Conservation (phyloP, 2,797 vertebrate species). For the Bovichtus variegatus region DNA sequence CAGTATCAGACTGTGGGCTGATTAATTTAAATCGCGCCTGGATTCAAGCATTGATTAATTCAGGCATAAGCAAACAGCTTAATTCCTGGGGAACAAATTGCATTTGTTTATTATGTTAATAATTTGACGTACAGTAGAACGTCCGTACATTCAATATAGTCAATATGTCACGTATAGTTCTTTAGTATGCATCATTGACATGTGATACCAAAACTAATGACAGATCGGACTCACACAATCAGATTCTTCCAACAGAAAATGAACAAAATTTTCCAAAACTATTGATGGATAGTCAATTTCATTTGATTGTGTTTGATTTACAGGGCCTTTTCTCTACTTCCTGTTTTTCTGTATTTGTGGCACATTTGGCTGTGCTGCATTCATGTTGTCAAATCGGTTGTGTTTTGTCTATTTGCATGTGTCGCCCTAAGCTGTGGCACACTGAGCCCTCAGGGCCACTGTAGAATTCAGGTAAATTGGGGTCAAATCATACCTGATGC, state of each 20-base stretch:
- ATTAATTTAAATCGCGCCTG: no score
- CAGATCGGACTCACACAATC: no score
- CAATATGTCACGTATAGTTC: no score
- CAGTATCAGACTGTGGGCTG: no score
- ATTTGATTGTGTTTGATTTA: neutral
- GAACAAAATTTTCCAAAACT: neutral
- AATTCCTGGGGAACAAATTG: no score
- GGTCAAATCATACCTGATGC: conserved; percentile 45
- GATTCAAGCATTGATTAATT: no score
- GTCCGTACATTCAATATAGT: no score
- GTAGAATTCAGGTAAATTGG: conserved; percentile 15
- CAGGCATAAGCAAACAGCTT: no score
- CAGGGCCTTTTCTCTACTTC: neutral
- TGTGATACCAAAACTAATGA: no score
- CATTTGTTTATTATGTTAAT: no score
- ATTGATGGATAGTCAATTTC: neutral
- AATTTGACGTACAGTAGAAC: no score
- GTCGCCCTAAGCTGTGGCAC: neutral
- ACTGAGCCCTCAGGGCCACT: neutral
- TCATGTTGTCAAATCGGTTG: neutral
- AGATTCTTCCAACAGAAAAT: neutral
- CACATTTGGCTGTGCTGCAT: neutral
- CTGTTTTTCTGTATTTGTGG: neutral
- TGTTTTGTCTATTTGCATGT: conserved; percentile 5
- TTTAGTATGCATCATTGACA: no score